A percentile compares a stretch with the other conserved stretches of the same genome.
Evolutionary conservation across 2,797 vertebrate species (phyloP).

Genomic region (Epinephelus malabaricus): DNA sequence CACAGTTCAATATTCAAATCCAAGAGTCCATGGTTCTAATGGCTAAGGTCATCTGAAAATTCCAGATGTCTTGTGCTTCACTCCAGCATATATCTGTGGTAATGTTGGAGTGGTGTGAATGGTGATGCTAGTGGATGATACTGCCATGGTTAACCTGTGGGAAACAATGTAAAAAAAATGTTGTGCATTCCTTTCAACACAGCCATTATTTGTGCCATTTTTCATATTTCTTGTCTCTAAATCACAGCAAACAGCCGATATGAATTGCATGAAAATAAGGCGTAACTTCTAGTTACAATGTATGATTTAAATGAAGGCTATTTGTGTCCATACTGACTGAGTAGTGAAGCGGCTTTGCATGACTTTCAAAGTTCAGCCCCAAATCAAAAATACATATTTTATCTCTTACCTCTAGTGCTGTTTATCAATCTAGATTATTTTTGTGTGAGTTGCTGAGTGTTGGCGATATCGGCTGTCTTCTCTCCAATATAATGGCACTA

Average conservation of each 20-base stretch:
- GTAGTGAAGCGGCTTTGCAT: background rate
- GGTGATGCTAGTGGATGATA: background rate
- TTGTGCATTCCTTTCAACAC: background rate
- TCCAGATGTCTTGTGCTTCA: background rate
- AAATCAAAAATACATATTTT: too few relatives aligned
- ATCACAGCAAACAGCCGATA: background rate
- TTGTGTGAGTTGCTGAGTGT: too few relatives aligned
- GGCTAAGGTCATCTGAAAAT: background rate
- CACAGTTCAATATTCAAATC: background rate
- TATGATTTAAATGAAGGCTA: slow-evolving; percentile 1
- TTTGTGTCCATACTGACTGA: background rate
- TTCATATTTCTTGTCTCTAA: background rate
- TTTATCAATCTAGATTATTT: too few relatives aligned
- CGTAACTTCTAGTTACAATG: background rate
- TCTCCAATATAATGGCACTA: too few relatives aligned
- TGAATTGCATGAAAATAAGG: background rate
- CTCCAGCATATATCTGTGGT: slow-evolving; percentile 10
- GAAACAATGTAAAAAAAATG: background rate
- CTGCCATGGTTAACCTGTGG: background rate
- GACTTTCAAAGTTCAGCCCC: background rate
- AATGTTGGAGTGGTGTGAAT: background rate
- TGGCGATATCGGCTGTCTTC: too few relatives aligned
- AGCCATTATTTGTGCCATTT: background rate
- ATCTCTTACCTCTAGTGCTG: too few relatives aligned
- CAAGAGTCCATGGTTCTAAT: background rate